Base-by-base conservation (phyloP, 2,113 vertebrate genomes). In the Urocolius indicus region DNA sequence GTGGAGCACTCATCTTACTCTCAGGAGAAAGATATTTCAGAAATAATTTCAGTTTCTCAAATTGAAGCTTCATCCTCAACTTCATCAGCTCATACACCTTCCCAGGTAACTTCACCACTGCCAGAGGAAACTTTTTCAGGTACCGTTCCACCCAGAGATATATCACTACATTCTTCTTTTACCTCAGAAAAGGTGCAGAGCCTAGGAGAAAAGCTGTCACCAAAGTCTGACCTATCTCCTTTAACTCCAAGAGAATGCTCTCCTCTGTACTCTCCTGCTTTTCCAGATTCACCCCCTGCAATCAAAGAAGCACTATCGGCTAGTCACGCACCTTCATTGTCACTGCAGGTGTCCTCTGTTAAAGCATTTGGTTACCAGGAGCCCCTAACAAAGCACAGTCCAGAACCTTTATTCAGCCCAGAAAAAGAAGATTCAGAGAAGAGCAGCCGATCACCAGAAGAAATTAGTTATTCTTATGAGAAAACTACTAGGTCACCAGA, bases 31-130 rank as follows among this genome's bases (percentile, higher is more conserved):
- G 98, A 99, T 92, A 98, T 98, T 93, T 97, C 97, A 27, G 98
- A 98, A 92, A 98, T 98, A 79, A 97, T 98, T 94, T 99, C 99
- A 49, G 98, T 98, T 66, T 99, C 99, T 92, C 99, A 99, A 84
- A 99, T 98, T 55, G 99, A 99, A 95, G 98, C 98, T 52, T 99
- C 99, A 74, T 99, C 99, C 34, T 99, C 99, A 74, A 99, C 98
- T 87, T 99, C 99, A 38, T 99, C 99, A 69, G 98, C 98, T 92
- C 98, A 99, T 67, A 99, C 99, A 41, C 99, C 99, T 81, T 99
- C 98, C 92, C 99, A 99, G 95, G 97, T 98, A 87, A 89, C 97
- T 74, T 98, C 98, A 78, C 98, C 98, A 91, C 94, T 98, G 46
- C 98, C 98, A 87, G 98, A 98, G 9, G 98, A 98, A 81, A 89